Conservation (phyloP, 2,797 vertebrate genomes). For the Darevskia mixta region DNA sequence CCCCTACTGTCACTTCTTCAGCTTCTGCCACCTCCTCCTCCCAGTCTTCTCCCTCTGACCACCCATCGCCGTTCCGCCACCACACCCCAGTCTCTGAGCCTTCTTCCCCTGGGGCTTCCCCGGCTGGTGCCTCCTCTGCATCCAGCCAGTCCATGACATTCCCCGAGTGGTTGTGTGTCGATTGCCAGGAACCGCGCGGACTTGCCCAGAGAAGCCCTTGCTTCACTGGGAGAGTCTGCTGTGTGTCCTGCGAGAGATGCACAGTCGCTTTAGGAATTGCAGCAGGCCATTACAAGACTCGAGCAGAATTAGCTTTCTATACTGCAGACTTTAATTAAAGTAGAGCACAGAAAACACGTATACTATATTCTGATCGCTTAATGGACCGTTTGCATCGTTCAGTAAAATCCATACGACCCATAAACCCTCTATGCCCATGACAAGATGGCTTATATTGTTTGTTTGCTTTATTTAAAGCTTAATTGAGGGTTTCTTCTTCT, state of each 20-base stretch:
- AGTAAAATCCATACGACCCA: background rate
- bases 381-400: background rate
- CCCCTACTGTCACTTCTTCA: too few species aligned
- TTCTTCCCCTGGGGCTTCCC: too few species aligned
- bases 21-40: too few species aligned
- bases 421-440: fast-evolving
- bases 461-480: slow-evolving; percentile 14
- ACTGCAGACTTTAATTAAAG: slow-evolving; percentile 17
- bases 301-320: background rate
- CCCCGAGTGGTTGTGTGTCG: too few species aligned
- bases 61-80: too few species aligned
- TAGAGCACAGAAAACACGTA: background rate
- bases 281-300: background rate
- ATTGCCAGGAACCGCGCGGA: background rate
- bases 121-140: too few species aligned
- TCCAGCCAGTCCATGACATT: too few species aligned
- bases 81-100: too few species aligned
- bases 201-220: background rate
- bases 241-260: background rate
- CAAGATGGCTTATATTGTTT: background rate
- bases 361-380: background rate
- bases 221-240: background rate
- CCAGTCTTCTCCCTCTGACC: too few species aligned
- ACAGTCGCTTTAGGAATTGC: background rate
- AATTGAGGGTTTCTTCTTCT: background rate